phyloP scores from a whole-genome alignment of 2,888 invertebrate genomes.

The Plusia festucae region DNA sequence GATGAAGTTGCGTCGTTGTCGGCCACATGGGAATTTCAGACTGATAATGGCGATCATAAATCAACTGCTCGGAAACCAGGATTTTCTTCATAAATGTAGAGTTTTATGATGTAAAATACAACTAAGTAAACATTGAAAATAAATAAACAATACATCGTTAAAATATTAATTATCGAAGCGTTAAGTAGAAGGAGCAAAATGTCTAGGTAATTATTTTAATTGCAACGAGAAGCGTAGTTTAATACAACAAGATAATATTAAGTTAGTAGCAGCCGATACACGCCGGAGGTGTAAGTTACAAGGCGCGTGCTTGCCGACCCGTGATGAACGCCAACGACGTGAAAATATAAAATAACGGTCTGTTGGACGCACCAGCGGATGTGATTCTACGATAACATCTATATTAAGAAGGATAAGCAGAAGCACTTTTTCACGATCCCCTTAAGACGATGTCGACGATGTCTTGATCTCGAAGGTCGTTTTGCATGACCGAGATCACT shows the following conservation, averaged over 20 bases:
- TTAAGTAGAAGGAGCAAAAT: not conserved
- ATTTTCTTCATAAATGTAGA: constrained; percentile 12
- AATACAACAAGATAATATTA: constrained; percentile 14
- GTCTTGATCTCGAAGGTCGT: constrained; percentile 70
- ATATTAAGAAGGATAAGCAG: constrained; percentile 63
- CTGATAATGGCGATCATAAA: constrained; percentile 23
- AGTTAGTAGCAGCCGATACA: constrained; percentile 22
- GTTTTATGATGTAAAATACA: not conserved
- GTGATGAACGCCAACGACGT: constrained; percentile 46
- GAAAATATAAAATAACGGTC: constrained; percentile 49
- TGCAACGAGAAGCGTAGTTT: constrained; percentile 14
- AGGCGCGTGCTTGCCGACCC: constrained; percentile 16
- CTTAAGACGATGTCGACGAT: constrained; percentile 66
- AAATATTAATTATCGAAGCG: not conserved
- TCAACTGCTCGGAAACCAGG: constrained; percentile 20
- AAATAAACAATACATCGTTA: not conserved
- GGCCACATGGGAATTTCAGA: constrained; percentile 27
- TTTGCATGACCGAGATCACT: constrained; percentile 78
- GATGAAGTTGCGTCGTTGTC: constrained; percentile 36
- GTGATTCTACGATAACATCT: constrained; percentile 65
- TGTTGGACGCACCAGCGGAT: constrained; percentile 41
- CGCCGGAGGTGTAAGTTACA: constrained; percentile 23
- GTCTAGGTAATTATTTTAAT: constrained; percentile 13
- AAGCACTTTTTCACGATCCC: constrained; percentile 63
- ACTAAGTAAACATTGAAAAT: not conserved